Percentiles rank a stretch among this genome's conserved stretches.
phyloP scores from a whole-genome alignment of 2,888 invertebrate genomes.

The Caenorhabditis plicata region DNA sequence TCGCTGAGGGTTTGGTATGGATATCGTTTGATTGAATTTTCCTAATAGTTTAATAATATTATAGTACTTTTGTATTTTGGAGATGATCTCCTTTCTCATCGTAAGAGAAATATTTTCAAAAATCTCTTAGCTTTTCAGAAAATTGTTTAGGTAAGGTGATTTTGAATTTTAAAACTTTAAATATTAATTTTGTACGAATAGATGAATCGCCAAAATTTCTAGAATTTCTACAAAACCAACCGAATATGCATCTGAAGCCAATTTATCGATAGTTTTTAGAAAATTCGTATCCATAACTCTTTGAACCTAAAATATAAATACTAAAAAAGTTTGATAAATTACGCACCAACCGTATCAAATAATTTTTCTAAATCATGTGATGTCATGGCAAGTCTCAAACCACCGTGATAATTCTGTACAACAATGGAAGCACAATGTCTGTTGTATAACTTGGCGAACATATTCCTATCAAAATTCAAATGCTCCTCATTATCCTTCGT shows the following conservation, averaged over 20 bases:
- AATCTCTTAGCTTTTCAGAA: too few relatives aligned
- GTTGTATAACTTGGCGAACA: slow-evolving; percentile 33
- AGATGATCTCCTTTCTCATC: too few relatives aligned
- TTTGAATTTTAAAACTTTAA: too few relatives aligned
- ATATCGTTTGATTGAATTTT: slow-evolving; percentile 74
- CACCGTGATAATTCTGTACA: slow-evolving; percentile 13
- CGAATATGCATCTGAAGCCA: slow-evolving; percentile 35
- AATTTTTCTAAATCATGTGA: slow-evolving; percentile 31
- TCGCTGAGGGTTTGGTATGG: slow-evolving; percentile 94
- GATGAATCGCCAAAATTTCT: too few relatives aligned
- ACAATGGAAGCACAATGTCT: slow-evolving; percentile 22
- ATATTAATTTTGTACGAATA: too few relatives aligned
- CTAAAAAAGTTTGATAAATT: too few relatives aligned
- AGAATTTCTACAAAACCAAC: slow-evolving; percentile 6
- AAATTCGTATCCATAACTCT: slow-evolving; percentile 38
- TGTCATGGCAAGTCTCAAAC: slow-evolving; percentile 17
- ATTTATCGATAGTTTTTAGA: slow-evolving; percentile 37
- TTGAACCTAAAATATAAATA: too few relatives aligned
- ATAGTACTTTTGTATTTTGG: too few relatives aligned
- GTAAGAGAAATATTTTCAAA: too few relatives aligned
- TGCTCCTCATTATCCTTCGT: slow-evolving; percentile 6
- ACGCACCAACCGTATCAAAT: slow-evolving; percentile 41
- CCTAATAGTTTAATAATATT: not conserved
- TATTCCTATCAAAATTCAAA: slow-evolving; percentile 3
- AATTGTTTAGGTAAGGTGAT: too few relatives aligned